Base-by-base conservation (phyloP, 2,888 invertebrate genomes). In the Beris morrisii region DNA sequence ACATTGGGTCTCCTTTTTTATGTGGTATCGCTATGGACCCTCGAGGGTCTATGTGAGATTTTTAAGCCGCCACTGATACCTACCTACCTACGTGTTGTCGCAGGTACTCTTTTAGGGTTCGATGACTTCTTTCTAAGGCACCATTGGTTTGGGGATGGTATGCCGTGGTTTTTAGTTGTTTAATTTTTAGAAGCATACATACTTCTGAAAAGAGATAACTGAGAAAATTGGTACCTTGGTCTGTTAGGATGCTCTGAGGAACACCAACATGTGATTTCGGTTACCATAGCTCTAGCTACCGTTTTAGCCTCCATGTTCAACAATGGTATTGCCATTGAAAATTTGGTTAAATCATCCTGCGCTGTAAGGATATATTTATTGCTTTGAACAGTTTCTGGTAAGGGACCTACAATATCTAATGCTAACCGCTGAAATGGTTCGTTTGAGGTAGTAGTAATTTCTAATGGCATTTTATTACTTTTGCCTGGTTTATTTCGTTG, bases 161-260 rank as follows among this genome's bases (percentile, higher is more conserved):
- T 9, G 75, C 70, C 32, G 72, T 74, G 7, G 72, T 69, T 30
- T 65, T 69, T n/a, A 74, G 61, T 32, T 76, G 72, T 69, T 73
- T 75, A 4, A 74, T 73, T 71, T 75, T 72, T 50, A 77, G 72
- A 31, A 76, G 52, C 68, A 73, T 74, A 12, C 68, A 69, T 43
- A 75, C 38, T 71, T 77, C 71, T 71, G 74, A 73, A 3, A 78
- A 67, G 53, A 77, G 31, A 5, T 75, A 69, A 3, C 76, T 75
- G 5, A 70, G 75, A 67, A 79, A 79, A 61, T 79, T 73, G 9
- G 74, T 72, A 3, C 77, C 80, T 73, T 77, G 75, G 68, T 82
- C 80, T 0, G 79, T 74, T 1, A 81, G 22, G 22, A 22, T 22
- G 22, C 22, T 22, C 3, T 22, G 22, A 22, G 22, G 22, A 22